phyloP scores from a whole-genome alignment of 2,113 vertebrate genomes.

The Tragulus kanchil region DNA sequence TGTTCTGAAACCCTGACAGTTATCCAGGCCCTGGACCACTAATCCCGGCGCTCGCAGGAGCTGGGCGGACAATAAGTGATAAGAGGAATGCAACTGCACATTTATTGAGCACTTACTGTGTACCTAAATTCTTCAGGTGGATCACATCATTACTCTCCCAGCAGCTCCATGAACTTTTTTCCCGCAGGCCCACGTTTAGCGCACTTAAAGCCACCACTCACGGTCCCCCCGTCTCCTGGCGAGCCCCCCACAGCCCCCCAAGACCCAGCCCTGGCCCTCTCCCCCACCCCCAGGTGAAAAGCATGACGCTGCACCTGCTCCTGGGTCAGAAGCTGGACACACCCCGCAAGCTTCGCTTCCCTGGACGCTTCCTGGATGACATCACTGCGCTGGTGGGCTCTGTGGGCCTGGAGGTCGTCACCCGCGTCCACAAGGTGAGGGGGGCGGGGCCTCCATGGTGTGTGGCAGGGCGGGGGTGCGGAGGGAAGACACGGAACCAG shows the following conservation, averaged over 20 bases:
- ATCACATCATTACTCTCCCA: not conserved
- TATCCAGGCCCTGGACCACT: not conserved
- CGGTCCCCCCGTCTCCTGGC: not conserved
- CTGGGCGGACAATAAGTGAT: not conserved
- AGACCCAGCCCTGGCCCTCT: rapidly evolving
- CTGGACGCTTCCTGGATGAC: slow-evolving; percentile 94
- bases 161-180: no score
- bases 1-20: not conserved
- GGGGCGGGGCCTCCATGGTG: rapidly evolving
- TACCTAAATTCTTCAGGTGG: not conserved
- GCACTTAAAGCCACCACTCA: not conserved
- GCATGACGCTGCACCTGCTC: slow-evolving; percentile 93
- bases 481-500: not conserved
- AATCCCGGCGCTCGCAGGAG: not conserved
- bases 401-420: slow-evolving; percentile 91
- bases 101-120: not conserved
- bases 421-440: slow-evolving; percentile 92
- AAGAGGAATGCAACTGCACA: not conserved
- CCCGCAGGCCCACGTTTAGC: not conserved
- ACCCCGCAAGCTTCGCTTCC: slow-evolving; percentile 92
- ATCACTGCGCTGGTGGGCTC: slow-evolving; percentile 91
- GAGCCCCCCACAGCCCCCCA: not conserved
- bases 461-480: no score
- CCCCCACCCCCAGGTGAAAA: slow-evolving; percentile 89
- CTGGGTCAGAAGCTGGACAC: slow-evolving; percentile 89